These are phyloP conservation scores for Zaprionus camerounensis DNA, from an alignment of 1,140 invertebrate species.

Conservation along the genomic window DNA sequence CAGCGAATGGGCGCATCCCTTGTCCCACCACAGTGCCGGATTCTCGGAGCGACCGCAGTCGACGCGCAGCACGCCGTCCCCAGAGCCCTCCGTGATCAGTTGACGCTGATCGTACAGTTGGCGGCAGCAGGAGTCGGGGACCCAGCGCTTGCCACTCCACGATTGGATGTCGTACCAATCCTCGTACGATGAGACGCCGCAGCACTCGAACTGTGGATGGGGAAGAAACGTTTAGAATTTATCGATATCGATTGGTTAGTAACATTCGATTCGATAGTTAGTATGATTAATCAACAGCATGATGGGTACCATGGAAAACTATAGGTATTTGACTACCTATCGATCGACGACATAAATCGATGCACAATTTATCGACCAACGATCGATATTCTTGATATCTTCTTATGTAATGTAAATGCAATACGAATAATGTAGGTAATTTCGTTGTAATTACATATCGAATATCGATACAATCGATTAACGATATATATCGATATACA, in stretches of 20 bases:
- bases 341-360: neutral
- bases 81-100: slow-evolving; percentile 84
- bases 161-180: slow-evolving; percentile 94
- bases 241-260: neutral
- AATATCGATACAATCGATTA: neutral
- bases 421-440: too few species aligned
- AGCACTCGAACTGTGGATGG: slow-evolving; percentile 90
- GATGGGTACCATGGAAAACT: neutral
- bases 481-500: neutral
- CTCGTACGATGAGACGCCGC: slow-evolving; percentile 92
- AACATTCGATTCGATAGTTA: neutral
- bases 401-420: too few species aligned
- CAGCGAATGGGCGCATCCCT: slow-evolving; percentile 89
- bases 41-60: slow-evolving; percentile 85
- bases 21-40: slow-evolving; percentile 87
- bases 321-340: neutral
- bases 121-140: slow-evolving; percentile 93
- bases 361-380: too few species aligned
- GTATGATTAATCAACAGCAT: too few species aligned
- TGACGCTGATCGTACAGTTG: slow-evolving; percentile 84
- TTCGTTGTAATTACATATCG: too few species aligned
- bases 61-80: slow-evolving; percentile 63
- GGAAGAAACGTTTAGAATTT: neutral
- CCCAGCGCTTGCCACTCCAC: slow-evolving; percentile 89
- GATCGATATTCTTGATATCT: too few species aligned